Percentiles rank a stretch among this genome's conserved stretches.
These are phyloP conservation scores for Macrostomum cliftonense DNA, from an alignment of 2,888 invertebrate genomes.

Conservation along the genomic window DNA sequence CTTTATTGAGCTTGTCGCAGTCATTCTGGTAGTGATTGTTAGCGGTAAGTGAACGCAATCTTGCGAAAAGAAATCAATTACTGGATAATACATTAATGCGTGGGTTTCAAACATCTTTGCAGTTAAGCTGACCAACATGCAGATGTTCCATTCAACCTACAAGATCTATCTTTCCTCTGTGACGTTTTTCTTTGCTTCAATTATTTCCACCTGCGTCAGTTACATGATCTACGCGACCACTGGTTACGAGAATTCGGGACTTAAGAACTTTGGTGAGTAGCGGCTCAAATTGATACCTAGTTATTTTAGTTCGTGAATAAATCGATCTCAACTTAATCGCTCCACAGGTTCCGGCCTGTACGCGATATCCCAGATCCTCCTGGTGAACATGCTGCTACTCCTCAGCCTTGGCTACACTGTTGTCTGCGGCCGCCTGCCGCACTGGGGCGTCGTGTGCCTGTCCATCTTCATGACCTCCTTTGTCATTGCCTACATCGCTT, in stretches of 20 bases:
- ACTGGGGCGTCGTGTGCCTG: neutral
- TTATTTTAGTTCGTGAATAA: no score
- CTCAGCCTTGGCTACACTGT: neutral
- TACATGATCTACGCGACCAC: slow-evolving; percentile 58
- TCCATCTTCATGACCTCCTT: neutral
- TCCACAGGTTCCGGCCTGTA: neutral
- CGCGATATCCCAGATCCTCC: neutral
- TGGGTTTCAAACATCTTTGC: slow-evolving; percentile 26
- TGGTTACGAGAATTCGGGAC: slow-evolving; percentile 46
- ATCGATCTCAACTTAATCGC: no score
- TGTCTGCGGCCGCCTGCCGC: neutral
- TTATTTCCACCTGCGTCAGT: slow-evolving; percentile 51
- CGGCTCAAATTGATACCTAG: neutral
- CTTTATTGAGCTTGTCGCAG: slow-evolving; percentile 52
- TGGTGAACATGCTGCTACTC: neutral
- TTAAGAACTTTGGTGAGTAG: slow-evolving; percentile 38
- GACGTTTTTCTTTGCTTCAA: slow-evolving; percentile 48
- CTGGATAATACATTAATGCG: no score
- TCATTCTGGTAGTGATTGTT: slow-evolving; percentile 54
- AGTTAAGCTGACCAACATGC: slow-evolving; percentile 55
- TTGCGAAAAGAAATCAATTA: no score
- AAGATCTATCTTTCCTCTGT: slow-evolving; percentile 60
- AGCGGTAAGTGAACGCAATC: slow-evolving; percentile 38
- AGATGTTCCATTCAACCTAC: slow-evolving; percentile 68
- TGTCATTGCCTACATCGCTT: neutral